Evolutionary conservation across 2,113 vertebrate species (phyloP).

Genomic region (Bubo blakistoni): DNA sequence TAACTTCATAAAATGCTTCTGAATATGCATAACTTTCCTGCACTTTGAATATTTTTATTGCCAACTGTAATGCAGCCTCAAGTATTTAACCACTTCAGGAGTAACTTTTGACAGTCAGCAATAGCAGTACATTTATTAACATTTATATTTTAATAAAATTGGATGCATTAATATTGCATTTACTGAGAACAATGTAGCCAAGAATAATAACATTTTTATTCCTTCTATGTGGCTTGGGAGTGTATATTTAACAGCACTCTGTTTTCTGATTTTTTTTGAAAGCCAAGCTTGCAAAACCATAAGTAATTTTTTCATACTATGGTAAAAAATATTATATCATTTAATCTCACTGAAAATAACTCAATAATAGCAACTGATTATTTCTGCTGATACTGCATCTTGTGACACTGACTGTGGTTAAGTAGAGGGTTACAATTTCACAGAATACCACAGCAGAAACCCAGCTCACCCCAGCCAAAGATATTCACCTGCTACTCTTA

Average conservation of each 20-base stretch:
- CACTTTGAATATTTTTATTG: not conserved
- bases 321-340: not conserved
- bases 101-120: not conserved
- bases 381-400: not conserved
- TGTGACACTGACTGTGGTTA: not conserved
- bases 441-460: not conserved
- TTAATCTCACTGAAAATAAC: not conserved
- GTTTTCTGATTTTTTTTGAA: not conserved
- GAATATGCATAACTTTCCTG: not conserved
- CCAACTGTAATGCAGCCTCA: not conserved
- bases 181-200: not conserved
- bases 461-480: not conserved
- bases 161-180: not conserved
- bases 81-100: not conserved
- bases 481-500: not conserved
- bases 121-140: not conserved
- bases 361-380: not conserved
- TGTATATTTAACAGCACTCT: not conserved
- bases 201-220: not conserved
- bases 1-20: not conserved
- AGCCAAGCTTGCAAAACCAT: not conserved
- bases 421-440: not conserved
- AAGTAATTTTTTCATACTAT: not conserved
- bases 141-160: not conserved
- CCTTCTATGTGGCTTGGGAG: not conserved